Percentiles rank a stretch among this genome's conserved stretches.
phyloP scores from a whole-genome alignment of 2,113 vertebrate species.

The Phylloscopus trochiloides region DNA sequence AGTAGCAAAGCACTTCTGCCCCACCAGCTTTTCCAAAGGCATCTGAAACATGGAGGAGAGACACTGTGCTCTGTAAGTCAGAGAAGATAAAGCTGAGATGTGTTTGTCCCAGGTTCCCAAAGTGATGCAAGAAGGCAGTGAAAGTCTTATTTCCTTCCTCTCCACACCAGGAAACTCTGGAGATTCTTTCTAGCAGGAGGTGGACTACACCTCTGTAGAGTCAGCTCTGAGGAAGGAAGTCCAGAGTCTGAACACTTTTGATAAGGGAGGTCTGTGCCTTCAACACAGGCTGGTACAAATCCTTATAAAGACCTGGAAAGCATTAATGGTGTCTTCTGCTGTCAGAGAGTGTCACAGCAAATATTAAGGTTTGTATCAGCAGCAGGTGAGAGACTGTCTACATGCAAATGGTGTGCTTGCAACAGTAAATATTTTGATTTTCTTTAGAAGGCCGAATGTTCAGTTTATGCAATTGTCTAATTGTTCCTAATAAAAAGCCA shows the following conservation, averaged over 20 bases:
- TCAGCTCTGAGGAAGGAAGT: not conserved
- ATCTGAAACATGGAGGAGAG: not conserved
- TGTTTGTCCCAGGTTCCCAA: not conserved
- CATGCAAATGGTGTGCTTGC: not conserved
- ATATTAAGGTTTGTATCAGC: not conserved
- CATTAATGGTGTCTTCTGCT: not conserved
- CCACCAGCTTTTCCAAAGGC: not conserved
- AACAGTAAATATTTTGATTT: not conserved
- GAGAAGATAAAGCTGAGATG: not conserved
- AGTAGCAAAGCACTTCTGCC: not conserved
- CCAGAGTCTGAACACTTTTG: not conserved
- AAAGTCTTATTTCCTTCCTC: not conserved
- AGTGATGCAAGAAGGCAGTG: not conserved
- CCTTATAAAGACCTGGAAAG: not conserved
- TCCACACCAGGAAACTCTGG: not conserved
- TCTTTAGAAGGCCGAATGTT: not conserved
- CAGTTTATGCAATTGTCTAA: not conserved
- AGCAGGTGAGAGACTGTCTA: not conserved
- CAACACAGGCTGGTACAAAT: not conserved
- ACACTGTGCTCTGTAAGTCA: not conserved
- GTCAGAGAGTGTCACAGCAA: not conserved
- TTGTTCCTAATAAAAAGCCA: not conserved
- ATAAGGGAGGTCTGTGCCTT: not conserved
- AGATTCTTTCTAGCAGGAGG: not conserved
- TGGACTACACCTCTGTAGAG: not conserved